These are phyloP conservation scores for Smittia aterrima DNA, from an alignment of 2,888 invertebrate species.

Conservation along the genomic window DNA sequence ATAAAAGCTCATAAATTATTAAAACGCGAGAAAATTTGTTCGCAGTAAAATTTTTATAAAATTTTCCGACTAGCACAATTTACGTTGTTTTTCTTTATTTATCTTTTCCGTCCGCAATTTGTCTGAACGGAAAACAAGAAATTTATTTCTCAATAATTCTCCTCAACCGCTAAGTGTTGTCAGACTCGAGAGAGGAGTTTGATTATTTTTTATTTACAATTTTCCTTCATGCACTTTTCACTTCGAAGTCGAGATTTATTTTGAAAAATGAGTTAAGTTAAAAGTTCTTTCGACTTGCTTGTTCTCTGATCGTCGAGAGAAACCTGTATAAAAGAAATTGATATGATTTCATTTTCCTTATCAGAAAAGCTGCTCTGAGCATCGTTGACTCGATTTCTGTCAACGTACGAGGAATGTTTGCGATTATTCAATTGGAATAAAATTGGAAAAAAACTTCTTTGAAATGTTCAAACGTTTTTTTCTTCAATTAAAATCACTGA, in stretches of 20 bases:
- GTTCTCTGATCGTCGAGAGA: background rate
- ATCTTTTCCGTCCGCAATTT: background rate
- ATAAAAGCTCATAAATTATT: background rate
- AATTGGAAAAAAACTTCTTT: background rate
- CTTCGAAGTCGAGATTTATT: background rate
- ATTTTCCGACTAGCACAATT: conserved; percentile 28
- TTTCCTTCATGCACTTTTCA: background rate
- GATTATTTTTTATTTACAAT: background rate
- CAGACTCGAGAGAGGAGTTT: background rate
- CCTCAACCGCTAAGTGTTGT: background rate
- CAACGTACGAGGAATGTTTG: too few relatives aligned
- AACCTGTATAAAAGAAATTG: conserved; percentile 34
- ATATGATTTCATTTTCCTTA: conserved; percentile 23
- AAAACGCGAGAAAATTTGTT: background rate
- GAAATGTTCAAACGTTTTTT: background rate
- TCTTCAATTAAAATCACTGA: background rate
- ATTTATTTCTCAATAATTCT: background rate
- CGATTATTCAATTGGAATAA: too few relatives aligned
- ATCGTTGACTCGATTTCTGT: background rate
- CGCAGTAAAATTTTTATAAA: background rate
- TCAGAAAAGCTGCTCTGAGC: background rate
- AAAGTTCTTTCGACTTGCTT: background rate
- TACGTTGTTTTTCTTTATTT: background rate
- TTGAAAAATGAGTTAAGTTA: conserved; percentile 4
- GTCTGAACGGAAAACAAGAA: background rate